Conservation (phyloP, 2,113 vertebrate species). For the Amphiprion ocellaris region DNA sequence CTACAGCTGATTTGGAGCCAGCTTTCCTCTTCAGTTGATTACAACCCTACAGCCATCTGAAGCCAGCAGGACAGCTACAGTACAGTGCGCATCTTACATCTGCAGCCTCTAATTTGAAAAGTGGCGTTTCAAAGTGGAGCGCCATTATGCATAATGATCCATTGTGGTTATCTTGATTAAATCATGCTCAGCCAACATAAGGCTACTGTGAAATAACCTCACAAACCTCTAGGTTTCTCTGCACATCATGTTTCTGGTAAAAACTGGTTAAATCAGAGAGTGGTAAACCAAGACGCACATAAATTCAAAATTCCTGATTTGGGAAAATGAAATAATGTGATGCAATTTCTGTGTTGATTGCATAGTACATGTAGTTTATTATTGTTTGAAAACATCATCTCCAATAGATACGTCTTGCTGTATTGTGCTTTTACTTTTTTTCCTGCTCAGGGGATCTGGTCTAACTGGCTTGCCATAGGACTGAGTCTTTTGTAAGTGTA, state of each 20-base stretch:
- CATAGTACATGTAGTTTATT: too few species aligned
- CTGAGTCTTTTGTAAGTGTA: neutral
- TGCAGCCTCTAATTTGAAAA: conserved; percentile 59
- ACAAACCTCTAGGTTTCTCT: conserved; percentile 24
- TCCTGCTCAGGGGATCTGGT: neutral
- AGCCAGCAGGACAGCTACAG: conserved; percentile 32
- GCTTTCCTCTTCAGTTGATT: conserved; percentile 34
- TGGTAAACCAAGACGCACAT: neutral
- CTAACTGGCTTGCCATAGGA: neutral
- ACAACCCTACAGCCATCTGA: conserved; percentile 30
- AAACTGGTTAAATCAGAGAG: neutral
- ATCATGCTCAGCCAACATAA: conserved; percentile 39
- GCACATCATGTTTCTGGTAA: neutral
- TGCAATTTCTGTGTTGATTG: too few species aligned
- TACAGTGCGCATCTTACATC: conserved; percentile 36
- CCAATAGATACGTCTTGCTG: too few species aligned
- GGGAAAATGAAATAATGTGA: neutral
- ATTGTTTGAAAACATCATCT: too few species aligned
- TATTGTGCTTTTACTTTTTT: neutral
- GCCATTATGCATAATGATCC: conserved; percentile 57
- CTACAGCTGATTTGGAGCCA: conserved; percentile 16
- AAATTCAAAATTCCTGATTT: neutral
- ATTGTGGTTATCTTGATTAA: conserved; percentile 65
- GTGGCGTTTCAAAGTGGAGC: conserved; percentile 37
- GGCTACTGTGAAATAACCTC: conserved; percentile 12